Conservation (phyloP, 2,888 invertebrate genomes). For the Sinodicranocentrus sp. region DNA sequence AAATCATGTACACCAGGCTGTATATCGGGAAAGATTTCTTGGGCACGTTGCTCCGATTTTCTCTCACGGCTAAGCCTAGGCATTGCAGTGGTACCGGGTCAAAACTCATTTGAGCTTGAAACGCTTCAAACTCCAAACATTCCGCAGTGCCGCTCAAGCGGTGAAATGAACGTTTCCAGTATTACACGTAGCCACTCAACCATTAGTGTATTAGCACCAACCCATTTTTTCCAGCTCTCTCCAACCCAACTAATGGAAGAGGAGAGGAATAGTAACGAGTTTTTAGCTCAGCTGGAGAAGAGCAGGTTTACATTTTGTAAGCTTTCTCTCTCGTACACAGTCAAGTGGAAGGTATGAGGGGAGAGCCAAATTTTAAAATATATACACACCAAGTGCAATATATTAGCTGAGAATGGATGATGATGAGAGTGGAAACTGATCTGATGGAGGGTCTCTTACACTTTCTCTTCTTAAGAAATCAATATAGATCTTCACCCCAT, state of each 20-base stretch:
- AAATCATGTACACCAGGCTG: slow-evolving; percentile 65
- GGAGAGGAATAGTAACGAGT: neutral
- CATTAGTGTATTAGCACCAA: slow-evolving; percentile 44
- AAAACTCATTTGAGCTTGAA: slow-evolving; percentile 32
- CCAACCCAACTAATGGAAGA: neutral
- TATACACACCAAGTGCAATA: neutral
- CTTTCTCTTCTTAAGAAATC: slow-evolving; percentile 19
- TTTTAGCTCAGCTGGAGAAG: neutral
- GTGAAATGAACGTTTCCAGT: slow-evolving; percentile 11
- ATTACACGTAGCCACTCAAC: neutral
- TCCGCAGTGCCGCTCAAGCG: slow-evolving; percentile 8
- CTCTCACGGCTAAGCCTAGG: neutral
- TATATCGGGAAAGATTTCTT: slow-evolving; percentile 32
- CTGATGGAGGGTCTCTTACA: slow-evolving; percentile 24
- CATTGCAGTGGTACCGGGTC: neutral
- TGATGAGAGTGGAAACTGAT: slow-evolving; percentile 31
- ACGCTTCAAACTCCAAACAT: neutral
- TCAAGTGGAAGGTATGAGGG: no score
- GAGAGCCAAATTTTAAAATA: neutral
- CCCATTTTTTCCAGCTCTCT: neutral
- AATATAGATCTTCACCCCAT: neutral
- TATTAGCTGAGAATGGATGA: neutral
- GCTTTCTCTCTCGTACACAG: no score
- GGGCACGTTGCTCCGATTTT: neutral
- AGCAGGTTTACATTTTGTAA: neutral